A percentile compares a stretch with the other conserved stretches of the same genome.
Evolutionary conservation across 2,113 vertebrate species (phyloP).

Genomic region (Pungitius pungitius): DNA sequence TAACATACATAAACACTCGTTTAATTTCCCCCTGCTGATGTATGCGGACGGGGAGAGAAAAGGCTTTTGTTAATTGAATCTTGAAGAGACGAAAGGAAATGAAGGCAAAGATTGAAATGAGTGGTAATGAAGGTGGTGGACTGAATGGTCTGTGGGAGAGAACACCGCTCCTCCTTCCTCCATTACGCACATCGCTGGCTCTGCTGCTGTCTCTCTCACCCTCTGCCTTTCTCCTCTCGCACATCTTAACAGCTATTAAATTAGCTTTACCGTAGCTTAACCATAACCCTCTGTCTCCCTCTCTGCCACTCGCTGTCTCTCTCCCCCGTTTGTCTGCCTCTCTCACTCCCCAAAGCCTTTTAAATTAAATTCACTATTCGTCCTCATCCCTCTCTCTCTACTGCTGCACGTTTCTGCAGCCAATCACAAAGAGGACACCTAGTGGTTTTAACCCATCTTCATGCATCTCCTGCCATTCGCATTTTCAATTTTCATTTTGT

Average conservation of each 20-base stretch:
- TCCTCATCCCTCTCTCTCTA: neutral
- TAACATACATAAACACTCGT: neutral
- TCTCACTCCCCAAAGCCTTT: constrained; percentile 28
- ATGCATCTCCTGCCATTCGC: constrained; percentile 18
- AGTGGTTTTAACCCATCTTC: constrained; percentile 15
- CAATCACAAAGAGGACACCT: constrained; percentile 17
- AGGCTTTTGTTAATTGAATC: neutral
- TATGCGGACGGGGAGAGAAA: neutral
- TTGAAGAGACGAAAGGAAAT: constrained; percentile 5
- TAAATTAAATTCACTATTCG: constrained; percentile 43
- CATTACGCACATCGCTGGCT: constrained; percentile 44
- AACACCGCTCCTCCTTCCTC: constrained; percentile 25
- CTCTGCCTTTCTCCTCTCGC: constrained; percentile 26
- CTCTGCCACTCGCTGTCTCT: constrained; percentile 22
- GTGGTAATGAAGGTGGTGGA: neutral
- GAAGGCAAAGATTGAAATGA: constrained; percentile 24
- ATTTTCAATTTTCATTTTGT: constrained; percentile 48
- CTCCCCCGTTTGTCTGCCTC: constrained; percentile 13
- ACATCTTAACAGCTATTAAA: constrained; percentile 47
- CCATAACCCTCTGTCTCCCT: constrained; percentile 31
- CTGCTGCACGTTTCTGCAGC: constrained; percentile 19
- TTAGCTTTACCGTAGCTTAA: constrained; percentile 52
- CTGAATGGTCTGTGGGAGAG: constrained; percentile 26
- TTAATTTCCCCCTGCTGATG: neutral
- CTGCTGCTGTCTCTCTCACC: constrained; percentile 22